Evolutionary conservation across 2,113 vertebrate species (phyloP).

Genomic region (Amblyornis subalaris): DNA sequence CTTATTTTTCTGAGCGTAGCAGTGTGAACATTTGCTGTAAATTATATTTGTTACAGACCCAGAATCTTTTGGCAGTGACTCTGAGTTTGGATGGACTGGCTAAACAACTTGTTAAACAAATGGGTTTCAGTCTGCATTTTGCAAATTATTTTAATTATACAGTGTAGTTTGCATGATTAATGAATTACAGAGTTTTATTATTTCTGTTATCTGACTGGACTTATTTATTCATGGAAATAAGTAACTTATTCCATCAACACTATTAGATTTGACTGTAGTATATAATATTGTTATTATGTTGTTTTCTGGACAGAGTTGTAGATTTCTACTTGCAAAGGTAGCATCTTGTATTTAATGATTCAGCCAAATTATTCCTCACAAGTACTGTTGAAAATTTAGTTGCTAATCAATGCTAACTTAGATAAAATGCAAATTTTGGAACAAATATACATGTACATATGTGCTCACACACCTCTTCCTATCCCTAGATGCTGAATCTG

Average conservation of each 20-base stretch:
- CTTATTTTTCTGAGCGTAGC: neutral
- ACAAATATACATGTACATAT: neutral
- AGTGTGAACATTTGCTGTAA: constrained; percentile 11
- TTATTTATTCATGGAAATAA: neutral
- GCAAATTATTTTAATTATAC: constrained; percentile 22
- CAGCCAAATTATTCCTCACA: neutral
- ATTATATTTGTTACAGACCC: constrained; percentile 8
- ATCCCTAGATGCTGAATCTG: neutral
- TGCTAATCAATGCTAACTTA: neutral
- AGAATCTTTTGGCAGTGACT: constrained; percentile 1
- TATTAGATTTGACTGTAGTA: neutral
- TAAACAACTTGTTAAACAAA: constrained; percentile 4
- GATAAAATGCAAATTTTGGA: constrained; percentile 14
- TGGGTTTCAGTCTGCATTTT: neutral
- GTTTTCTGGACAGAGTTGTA: neutral
- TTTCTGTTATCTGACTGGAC: constrained; percentile 1
- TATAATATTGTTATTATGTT: neutral
- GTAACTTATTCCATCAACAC: neutral
- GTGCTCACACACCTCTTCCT: neutral
- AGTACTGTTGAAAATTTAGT: neutral
- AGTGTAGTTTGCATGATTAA: neutral
- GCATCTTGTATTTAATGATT: neutral
- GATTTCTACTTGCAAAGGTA: neutral
- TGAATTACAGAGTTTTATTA: neutral
- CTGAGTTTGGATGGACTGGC: constrained; percentile 1